Conservation (phyloP, 1,140 invertebrate species). For the Yoshiicerus persimilis region DNA sequence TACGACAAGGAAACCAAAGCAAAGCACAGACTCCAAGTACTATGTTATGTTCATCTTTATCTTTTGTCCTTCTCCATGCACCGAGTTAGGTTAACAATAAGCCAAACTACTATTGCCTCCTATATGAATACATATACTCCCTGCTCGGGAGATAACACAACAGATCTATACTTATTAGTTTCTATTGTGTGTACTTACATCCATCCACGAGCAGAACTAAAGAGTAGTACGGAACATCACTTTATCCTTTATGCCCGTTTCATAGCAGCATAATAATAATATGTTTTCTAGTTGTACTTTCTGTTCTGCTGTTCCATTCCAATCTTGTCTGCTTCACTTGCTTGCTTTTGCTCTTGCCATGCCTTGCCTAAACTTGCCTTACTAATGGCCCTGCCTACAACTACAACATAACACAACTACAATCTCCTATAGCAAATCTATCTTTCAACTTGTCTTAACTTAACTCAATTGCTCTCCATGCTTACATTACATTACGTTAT, state of each 20-base stretch:
- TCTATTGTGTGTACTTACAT: not conserved
- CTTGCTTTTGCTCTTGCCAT: not conserved
- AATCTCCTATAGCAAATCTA: conserved; percentile 16
- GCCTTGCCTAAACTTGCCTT: not conserved
- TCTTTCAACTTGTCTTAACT: conserved; percentile 3
- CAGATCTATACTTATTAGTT: not conserved
- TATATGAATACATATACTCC: not conserved
- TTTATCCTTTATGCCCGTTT: conserved; percentile 13
- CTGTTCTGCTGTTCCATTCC: not conserved
- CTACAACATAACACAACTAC: not conserved
- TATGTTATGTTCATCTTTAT: too few relatives aligned
- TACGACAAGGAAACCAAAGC: not conserved
- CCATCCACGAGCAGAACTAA: not conserved
- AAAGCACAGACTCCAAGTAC: too few relatives aligned
- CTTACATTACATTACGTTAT: conserved; percentile 19
- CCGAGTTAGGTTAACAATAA: too few relatives aligned
- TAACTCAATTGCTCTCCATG: not conserved
- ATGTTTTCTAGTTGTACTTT: not conserved
- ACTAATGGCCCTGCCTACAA: conserved; percentile 15
- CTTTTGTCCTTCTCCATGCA: not conserved
- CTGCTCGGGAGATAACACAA: not conserved
- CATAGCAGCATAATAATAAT: not conserved
- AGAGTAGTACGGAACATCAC: not conserved
- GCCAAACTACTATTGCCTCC: too few relatives aligned
- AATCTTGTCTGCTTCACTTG: not conserved